Evolutionary conservation across 2,797 vertebrate species (phyloP).

Genomic region (Botia kubotai): DNA sequence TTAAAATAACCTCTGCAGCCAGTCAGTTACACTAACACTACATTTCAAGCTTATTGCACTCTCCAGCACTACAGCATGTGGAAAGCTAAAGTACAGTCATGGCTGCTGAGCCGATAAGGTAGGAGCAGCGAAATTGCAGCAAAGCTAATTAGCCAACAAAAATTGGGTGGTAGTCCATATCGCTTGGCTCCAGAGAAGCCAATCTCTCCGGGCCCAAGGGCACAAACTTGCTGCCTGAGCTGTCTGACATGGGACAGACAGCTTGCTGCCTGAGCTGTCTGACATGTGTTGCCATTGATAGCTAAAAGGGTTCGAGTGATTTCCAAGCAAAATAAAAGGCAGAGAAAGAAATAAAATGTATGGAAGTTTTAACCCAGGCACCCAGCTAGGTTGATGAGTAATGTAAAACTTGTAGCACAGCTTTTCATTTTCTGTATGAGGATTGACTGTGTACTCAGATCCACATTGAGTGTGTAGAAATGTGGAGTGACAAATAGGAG

Average conservation of each 20-base stretch:
- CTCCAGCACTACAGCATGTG: conserved; percentile 4
- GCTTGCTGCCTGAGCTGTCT: conserved; percentile 56
- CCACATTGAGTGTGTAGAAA: background rate
- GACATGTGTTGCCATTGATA: conserved; percentile 65
- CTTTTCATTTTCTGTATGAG: background rate
- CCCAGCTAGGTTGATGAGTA: conserved; percentile 33
- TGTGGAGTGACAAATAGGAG: background rate
- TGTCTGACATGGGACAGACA: conserved; percentile 48
- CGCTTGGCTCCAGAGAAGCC: conserved; percentile 73
- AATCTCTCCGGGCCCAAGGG: conserved; percentile 62
- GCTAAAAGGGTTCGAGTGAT: conserved; percentile 69
- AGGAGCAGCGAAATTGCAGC: conserved; percentile 70
- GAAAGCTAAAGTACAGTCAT: conserved; percentile 60
- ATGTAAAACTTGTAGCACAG: background rate
- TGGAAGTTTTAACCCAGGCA: conserved; percentile 31
- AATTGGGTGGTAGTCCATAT: conserved; percentile 79
- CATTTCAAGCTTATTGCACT: background rate
- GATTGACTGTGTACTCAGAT: background rate
- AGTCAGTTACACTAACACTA: conserved; percentile 20
- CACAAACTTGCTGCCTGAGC: conserved; percentile 57
- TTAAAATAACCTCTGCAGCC: background rate
- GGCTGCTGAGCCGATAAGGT: conserved; percentile 73
- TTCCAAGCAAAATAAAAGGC: conserved; percentile 64
- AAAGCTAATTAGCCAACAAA: conserved; percentile 82
- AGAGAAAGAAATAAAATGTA: conserved; percentile 2